Conservation (phyloP, 1,140 invertebrate genomes). For the Penaeus chinensis region DNA sequence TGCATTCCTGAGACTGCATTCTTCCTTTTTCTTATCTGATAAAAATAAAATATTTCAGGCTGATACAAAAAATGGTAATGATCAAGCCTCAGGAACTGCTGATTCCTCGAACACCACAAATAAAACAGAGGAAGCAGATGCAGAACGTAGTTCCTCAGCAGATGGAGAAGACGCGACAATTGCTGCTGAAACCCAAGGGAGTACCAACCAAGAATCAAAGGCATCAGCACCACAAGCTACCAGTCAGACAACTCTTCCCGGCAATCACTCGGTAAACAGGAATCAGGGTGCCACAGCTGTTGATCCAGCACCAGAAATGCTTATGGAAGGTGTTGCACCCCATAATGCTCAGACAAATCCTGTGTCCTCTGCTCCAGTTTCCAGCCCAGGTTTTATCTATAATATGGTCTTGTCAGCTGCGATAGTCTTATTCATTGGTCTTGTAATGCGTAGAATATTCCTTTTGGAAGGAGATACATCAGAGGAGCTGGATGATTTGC, state of each 20-base stretch:
- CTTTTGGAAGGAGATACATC: background rate
- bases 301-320: background rate
- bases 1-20: no score
- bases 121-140: no score
- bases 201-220: background rate
- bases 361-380: background rate
- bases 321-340: slow-evolving; percentile 11
- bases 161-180: background rate
- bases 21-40: no score
- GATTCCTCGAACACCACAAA: no score
- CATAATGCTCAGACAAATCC: slow-evolving; percentile 3
- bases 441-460: slow-evolving; percentile 5
- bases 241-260: background rate
- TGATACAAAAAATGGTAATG: no score
- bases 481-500: slow-evolving; percentile 18
- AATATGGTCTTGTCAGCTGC: background rate
- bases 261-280: background rate
- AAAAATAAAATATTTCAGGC: no score
- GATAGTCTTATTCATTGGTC: background rate
- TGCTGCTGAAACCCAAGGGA: background rate
- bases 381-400: slow-evolving; percentile 6
- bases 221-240: background rate
- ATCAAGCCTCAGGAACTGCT: no score
- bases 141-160: no score
- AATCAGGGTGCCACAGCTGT: background rate